Base-by-base conservation (phyloP, 2,888 invertebrate species). In the Hirtodrosophila duncani region DNA sequence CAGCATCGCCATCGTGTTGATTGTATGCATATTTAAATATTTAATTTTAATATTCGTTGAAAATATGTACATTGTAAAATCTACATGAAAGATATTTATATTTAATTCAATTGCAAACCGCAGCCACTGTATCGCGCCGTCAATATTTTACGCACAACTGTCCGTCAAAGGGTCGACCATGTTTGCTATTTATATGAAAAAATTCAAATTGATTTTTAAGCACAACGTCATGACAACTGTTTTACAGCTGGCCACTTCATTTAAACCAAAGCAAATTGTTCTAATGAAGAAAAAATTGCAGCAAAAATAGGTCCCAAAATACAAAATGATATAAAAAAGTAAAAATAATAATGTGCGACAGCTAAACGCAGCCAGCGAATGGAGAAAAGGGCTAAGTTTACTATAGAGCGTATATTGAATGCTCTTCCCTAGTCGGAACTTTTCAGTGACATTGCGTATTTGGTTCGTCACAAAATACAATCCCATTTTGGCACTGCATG, bases 11-110 rank as follows among this genome's bases (percentile, higher is more conserved):
- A 29, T 23, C 14, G 30, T 38, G 41, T 42, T 56, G 39, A 60
- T 20, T 27, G 53, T 23, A 49, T 39, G 60, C 67, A 67, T 78
- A 62, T 78, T 67, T 67, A 63, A 71, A 63, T 75, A 64, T 50
- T 53, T 55, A 69, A 59, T 44, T 26, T 41, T 41, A 26, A 30
- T 41, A 36, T 39, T 26, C 31, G 61, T 52, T 44, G 18, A 56
- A 59, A 60, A 45, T 59, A 62, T 62, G 37, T 57, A 20, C 4
- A 6, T 6, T 20, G 4, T 20, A 6, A 6, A 7, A n/a, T n/a
- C n/a, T n/a, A n/a, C n/a, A n/a, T n/a, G n/a, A n/a, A n/a, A n/a
- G 59, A n/a, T 52, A 46, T 67, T 63, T 67, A 38, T 58, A 64
- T 66, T 63, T 56, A 56, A 51, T 50, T 48, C 44, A 69, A 63